Base-by-base conservation (phyloP, 2,888 invertebrate genomes). In the Cloeon dipterum region DNA sequence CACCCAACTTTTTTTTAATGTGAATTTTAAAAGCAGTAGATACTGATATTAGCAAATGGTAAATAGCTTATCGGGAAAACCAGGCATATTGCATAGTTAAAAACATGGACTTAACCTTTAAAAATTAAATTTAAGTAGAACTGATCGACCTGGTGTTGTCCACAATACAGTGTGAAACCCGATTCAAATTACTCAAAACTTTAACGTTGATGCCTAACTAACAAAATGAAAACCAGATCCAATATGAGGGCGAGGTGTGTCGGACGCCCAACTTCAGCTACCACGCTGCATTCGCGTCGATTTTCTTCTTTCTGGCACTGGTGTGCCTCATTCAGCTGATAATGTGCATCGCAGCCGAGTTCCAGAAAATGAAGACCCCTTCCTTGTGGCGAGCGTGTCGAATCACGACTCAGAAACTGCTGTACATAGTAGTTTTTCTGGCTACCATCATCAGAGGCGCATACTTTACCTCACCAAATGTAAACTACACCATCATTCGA, bases 321-420 rank as follows among this genome's bases (percentile, higher is more conserved):
- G 72, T 86, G 25, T 86, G 85, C 49, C 68, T 83, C 13, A 69
- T 81, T 32, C 88, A 88, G 57, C 62, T 89, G 43, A 68, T 81
- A 39, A 76, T 82, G 57, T 83, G 85, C 54, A 70, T 85, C 42
- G 65, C 75, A 35, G 70, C 76, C 11, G 83, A 85, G 58, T 82
- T 82, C 62, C 69, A 76, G 46, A 66, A 76, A 42, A 70, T 83
- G 53, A 85, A 88, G 57, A 73, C 77, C 36, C 83, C 83, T 1
- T 76, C 78, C 7, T 65, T 85, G 47, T 56, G 81, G 10, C 66
- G 74, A 36, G 86, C 88, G 10, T 85, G 82, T 53, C 71, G 79
- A 49, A 68, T 88, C 40, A 89, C 86, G 44, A 86, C 79, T 18
- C 88, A 88, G 55, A 89, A 89, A 62, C 63, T 83, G 51, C 66